Conservation (phyloP, 2,113 vertebrate genomes). For the Hiodon tergisus region DNA sequence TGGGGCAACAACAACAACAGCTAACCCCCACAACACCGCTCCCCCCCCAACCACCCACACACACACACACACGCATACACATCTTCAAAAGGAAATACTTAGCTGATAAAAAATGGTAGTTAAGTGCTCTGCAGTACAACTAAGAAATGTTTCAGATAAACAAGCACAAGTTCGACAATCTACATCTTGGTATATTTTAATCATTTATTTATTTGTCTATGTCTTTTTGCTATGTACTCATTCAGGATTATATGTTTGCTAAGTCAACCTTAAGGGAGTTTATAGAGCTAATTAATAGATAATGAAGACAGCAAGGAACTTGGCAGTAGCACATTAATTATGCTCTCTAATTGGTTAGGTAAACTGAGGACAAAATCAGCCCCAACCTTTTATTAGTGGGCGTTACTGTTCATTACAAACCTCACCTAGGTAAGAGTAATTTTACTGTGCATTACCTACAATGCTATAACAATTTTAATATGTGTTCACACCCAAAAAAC, state of each 20-base stretch:
- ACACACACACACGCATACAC: background rate
- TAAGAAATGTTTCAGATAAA: too few relatives aligned
- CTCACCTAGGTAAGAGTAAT: background rate
- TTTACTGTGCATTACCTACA: background rate
- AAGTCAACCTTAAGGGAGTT: background rate
- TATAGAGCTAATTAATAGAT: conserved; percentile 25
- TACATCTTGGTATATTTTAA: background rate
- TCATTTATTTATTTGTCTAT: background rate
- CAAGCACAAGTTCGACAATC: too few relatives aligned
- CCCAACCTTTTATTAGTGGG: background rate
- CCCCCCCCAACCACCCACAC: too few relatives aligned
- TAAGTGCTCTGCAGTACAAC: too few relatives aligned
- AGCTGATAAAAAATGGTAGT: too few relatives aligned
- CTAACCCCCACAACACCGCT: background rate
- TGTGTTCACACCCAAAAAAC: background rate
- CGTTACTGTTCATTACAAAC: background rate
- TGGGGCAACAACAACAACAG: background rate
- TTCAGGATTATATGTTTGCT: background rate
- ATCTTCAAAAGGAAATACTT: too few relatives aligned
- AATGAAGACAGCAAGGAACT: conserved; percentile 15
- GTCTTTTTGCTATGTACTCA: background rate
- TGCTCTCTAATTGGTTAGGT: conserved; percentile 14
- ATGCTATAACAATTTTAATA: background rate
- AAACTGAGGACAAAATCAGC: conserved; percentile 12
- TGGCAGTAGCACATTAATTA: conserved; percentile 24